Percentiles rank a stretch among this genome's conserved stretches.
Evolutionary conservation across 2,113 vertebrate genomes (phyloP).

Genomic region (Synchiropus splendidus): DNA sequence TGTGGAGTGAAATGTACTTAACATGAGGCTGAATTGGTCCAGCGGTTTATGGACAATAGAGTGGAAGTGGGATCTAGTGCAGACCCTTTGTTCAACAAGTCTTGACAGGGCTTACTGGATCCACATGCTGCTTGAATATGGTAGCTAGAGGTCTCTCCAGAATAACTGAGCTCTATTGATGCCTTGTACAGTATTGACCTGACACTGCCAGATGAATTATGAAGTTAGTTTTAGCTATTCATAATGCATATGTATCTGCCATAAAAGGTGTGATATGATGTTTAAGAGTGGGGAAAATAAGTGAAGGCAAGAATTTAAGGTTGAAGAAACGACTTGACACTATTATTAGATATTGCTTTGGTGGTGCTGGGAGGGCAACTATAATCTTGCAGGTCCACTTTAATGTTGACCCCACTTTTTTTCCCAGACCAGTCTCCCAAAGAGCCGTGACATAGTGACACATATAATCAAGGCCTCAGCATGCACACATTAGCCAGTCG

Average conservation of each 20-base stretch:
- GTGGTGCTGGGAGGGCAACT: conserved; percentile 1
- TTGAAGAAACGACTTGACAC: too few species aligned
- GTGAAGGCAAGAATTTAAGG: too few species aligned
- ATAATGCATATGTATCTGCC: too few species aligned
- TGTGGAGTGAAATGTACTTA: conserved; percentile 11
- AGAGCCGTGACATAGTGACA: conserved; percentile 28
- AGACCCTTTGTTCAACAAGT: conserved; percentile 43
- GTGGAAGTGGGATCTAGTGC: conserved; percentile 34
- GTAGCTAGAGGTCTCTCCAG: too few species aligned
- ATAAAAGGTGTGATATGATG: conserved; percentile 5
- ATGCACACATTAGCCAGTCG: conserved; percentile 41
- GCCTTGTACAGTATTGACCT: too few species aligned
- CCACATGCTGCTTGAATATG: conserved; percentile 48
- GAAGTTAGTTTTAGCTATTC: too few species aligned
- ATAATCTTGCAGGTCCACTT: background rate
- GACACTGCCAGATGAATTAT: too few species aligned
- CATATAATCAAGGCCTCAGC: conserved; percentile 58
- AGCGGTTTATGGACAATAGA: conserved; percentile 48
- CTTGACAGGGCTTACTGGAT: conserved; percentile 40
- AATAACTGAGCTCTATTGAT: too few species aligned
- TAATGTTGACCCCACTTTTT: background rate
- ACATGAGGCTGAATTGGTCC: conserved; percentile 30
- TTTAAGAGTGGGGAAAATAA: too few species aligned
- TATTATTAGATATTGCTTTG: too few species aligned
- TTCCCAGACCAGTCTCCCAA: too few species aligned